Base-by-base conservation (phyloP, 2,888 invertebrate genomes). In the Kuschelorhynchus macadamiae region DNA sequence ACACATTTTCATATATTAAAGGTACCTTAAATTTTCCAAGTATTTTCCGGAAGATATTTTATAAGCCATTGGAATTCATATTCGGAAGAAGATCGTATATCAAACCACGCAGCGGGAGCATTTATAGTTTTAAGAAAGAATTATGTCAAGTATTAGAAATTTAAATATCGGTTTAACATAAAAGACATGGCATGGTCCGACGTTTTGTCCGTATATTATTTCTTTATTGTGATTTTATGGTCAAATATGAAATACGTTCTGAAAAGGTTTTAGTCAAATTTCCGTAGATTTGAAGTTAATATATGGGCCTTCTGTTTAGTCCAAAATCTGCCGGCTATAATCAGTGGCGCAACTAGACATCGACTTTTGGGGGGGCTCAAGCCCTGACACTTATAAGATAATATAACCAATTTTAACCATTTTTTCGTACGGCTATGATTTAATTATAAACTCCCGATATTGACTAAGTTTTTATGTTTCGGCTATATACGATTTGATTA, bases 141-240 rank as follows among this genome's bases (percentile, higher is more conserved):
- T 66, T 66, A 66, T 66, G 66, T 60, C 66, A 46, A 66, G 55
- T 53, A 60, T 66, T 66, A 66, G 66, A 66, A 66, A 60, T 66
- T 66, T 66, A 66, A 66, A 66, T 66, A 66, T 66, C 60, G 60
- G 66, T 60, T 66, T 66, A 60, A 66, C 66, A 66, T 66, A 66
- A 66, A 66, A 60, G 66, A 60, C 66, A 66, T 55, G 60, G 59
- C 21, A 59, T 11, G 39, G 47, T 39, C 66, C 32, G 66, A 53
- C 60, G 46, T 52, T 52, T 20, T 16, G 30, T 25, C 17, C 66
- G 60, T 66, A 53, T 66, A 59, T 66, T 55, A 66, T 66, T 66
- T 30, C 65, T 57, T 32, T 61, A 52, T 55, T 65, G 32, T 49
- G 52, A 59, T 25, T 16, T 16, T 44, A 36, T 12, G 36, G 25